A percentile compares a stretch with the other conserved stretches of the same genome.
Conservation (phyloP, 2,797 vertebrate species). For the Chaetophractus vellerosus region DNA sequence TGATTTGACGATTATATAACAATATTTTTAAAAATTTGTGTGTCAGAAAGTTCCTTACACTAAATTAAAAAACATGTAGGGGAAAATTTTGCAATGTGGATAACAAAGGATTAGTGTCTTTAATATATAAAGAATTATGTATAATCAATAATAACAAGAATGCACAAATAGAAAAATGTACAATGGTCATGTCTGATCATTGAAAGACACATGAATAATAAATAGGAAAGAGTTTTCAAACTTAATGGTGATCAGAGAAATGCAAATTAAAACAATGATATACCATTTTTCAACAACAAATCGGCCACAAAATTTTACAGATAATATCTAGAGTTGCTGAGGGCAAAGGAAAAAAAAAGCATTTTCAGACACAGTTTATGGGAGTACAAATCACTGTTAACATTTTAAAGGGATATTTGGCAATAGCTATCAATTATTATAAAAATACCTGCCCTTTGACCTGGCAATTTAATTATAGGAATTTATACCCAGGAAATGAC, state of each 20-base stretch:
- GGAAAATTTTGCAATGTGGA: background rate
- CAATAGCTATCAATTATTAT: background rate
- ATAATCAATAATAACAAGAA: conserved; percentile 24
- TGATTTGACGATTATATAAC: background rate
- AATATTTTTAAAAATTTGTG: background rate
- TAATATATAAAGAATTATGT: background rate
- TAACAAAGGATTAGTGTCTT: background rate
- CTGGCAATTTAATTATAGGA: background rate
- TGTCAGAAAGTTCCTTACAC: background rate
- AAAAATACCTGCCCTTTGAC: background rate
- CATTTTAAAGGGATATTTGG: background rate
- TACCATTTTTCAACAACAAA: conserved; percentile 40
- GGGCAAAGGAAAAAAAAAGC: background rate
- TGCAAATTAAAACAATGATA: background rate
- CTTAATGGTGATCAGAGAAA: conserved; percentile 18
- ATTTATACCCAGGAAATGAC: conserved; percentile 25
- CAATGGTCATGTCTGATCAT: background rate
- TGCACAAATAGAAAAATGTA: background rate
- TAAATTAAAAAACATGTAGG: background rate
- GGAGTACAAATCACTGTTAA: background rate
- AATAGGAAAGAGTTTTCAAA: conserved; percentile 33
- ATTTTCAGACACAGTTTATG: background rate
- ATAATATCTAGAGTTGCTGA: conserved; percentile 39
- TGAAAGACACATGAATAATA: conserved; percentile 39
- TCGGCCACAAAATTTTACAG: background rate